Conservation (phyloP, 2,888 invertebrate species). For the Seira sanloemensis region DNA sequence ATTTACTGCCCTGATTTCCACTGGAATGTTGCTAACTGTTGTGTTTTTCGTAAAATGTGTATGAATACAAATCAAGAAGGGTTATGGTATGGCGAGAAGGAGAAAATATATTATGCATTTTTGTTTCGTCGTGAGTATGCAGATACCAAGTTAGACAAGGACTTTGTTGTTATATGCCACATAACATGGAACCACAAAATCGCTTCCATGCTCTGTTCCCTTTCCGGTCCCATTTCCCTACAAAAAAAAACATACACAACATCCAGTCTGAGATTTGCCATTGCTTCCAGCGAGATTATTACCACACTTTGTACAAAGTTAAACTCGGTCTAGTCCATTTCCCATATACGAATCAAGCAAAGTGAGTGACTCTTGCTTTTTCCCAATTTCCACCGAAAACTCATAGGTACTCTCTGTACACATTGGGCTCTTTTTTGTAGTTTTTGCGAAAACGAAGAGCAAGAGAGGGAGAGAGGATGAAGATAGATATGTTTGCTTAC, state of each 20-base stretch:
- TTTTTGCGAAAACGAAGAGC: conserved; percentile 8
- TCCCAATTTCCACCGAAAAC: neutral
- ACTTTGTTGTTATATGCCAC: conserved; percentile 15
- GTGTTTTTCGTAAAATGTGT: neutral
- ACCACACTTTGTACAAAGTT: neutral
- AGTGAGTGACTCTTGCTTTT: neutral
- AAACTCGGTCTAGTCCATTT: too few relatives aligned
- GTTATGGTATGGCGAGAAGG: too few relatives aligned
- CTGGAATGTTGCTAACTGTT: conserved; percentile 20
- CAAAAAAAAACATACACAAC: too few relatives aligned
- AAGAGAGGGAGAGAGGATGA: conserved; percentile 52
- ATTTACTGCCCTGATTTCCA: conserved; percentile 65
- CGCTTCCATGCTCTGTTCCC: conserved; percentile 50
- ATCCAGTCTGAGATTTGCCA: conserved; percentile 26
- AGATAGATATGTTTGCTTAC: conserved; percentile 65
- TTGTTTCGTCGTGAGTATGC: neutral
- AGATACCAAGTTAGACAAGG: neutral
- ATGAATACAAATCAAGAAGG: conserved; percentile 17
- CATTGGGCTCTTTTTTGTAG: conserved; percentile 24
- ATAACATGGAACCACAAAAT: conserved; percentile 48
- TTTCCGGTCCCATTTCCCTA: conserved; percentile 64
- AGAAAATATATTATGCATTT: neutral
- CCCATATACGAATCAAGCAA: neutral
- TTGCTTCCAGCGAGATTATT: conserved; percentile 5
- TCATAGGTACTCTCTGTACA: neutral